Evolutionary conservation across 2,888 invertebrate species (phyloP).

Genomic region (Nemotelus pantherinus): DNA sequence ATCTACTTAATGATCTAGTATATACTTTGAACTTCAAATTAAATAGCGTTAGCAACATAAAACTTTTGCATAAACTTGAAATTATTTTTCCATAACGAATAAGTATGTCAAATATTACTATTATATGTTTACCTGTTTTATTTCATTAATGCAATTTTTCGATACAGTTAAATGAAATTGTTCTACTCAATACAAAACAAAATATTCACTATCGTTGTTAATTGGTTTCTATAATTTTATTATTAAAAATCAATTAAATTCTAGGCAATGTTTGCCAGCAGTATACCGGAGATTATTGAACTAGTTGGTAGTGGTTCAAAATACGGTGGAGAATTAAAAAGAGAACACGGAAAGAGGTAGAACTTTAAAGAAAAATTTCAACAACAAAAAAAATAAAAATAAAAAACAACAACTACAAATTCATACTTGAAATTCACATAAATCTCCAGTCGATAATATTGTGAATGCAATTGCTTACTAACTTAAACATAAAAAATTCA

Average conservation of each 20-base stretch:
- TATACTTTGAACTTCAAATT: too few relatives aligned
- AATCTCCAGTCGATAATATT: constrained; percentile 1
- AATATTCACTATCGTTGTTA: not conserved
- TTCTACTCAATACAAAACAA: too few relatives aligned
- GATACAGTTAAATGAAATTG: too few relatives aligned
- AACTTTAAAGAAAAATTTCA: constrained; percentile 53
- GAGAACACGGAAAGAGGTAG: constrained; percentile 99
- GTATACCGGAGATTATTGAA: constrained; percentile 99
- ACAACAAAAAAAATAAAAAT: constrained; percentile 15
- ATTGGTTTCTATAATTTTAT: constrained; percentile 40
- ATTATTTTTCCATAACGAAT: too few relatives aligned
- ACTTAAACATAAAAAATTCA: not conserved
- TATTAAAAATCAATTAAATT: constrained; percentile 59
- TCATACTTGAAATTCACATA: not conserved
- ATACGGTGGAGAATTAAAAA: constrained; percentile 99
- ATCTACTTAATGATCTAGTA: too few relatives aligned
- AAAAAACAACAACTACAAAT: constrained; percentile 53
- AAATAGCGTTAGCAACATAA: too few relatives aligned
- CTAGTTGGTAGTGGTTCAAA: constrained; percentile 99
- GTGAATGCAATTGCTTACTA: constrained; percentile 13
- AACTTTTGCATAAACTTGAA: too few relatives aligned
- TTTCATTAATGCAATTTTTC: too few relatives aligned
- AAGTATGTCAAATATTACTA: too few relatives aligned
- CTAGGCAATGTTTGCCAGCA: constrained; percentile 99
- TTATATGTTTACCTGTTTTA: too few relatives aligned